Conservation (phyloP, 2,888 invertebrate species). For the Agrotis segetum region DNA sequence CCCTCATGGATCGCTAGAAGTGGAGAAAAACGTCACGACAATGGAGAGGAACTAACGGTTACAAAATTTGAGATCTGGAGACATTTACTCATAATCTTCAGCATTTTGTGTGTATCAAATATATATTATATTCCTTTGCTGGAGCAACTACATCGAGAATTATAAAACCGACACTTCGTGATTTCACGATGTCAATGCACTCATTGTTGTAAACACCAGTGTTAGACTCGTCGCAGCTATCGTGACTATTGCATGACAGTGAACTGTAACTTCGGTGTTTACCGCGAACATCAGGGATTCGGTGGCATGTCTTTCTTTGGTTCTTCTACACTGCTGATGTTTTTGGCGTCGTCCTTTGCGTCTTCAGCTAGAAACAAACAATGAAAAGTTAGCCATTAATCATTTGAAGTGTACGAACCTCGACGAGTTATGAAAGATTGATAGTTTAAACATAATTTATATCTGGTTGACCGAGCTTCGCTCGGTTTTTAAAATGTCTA, state of each 20-base stretch:
- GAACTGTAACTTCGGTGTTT: constrained; percentile 62
- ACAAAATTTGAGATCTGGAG: constrained; percentile 59
- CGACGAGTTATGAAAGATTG: not conserved
- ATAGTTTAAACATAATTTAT: not conserved
- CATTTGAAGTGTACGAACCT: not conserved
- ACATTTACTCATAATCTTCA: constrained; percentile 46
- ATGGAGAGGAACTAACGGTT: constrained; percentile 51
- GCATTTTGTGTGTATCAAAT: constrained; percentile 51
- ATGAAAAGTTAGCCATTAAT: constrained; percentile 16
- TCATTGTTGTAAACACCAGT: constrained; percentile 47
- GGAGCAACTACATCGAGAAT: constrained; percentile 29
- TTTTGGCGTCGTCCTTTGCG: constrained; percentile 92
- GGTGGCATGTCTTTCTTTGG: constrained; percentile 92
- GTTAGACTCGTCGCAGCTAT: constrained; percentile 50
- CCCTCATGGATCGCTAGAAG: not conserved
- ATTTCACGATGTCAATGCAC: constrained; percentile 35
- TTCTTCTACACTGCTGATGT: constrained; percentile 91
- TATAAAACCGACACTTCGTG: constrained; percentile 28
- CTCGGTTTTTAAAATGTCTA: too few species aligned
- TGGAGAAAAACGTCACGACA: constrained; percentile 20
- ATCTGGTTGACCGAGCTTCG: too few species aligned
- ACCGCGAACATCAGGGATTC: constrained; percentile 92
- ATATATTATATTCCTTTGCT: constrained; percentile 39
- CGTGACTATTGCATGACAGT: constrained; percentile 54
- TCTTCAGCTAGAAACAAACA: constrained; percentile 90